phyloP scores from a whole-genome alignment of 2,113 vertebrate genomes.

The Aviceda subcristata region DNA sequence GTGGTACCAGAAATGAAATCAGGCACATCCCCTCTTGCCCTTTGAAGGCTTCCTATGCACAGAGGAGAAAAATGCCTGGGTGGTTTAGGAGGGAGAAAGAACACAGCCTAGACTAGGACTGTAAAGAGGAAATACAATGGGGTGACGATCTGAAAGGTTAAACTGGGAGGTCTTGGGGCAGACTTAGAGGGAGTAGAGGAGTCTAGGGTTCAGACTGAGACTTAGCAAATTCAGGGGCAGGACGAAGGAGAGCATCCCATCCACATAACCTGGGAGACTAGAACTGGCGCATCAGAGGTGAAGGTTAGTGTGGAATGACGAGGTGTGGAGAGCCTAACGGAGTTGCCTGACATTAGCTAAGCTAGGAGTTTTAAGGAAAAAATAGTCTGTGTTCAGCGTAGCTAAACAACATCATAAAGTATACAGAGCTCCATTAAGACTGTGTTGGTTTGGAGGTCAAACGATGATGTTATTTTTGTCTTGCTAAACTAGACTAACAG shows the following conservation, averaged over 20 bases:
- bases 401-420: background rate
- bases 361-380: background rate
- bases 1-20: background rate
- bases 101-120: background rate
- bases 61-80: background rate
- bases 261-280: background rate
- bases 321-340: background rate
- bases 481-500: background rate
- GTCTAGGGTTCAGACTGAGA: background rate
- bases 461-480: background rate
- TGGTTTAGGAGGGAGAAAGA: background rate
- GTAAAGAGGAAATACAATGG: background rate
- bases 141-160: background rate
- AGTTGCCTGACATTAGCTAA: background rate
- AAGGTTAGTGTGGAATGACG: background rate
- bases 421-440: background rate
- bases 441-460: background rate
- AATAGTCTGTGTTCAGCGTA: background rate
- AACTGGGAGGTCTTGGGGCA: background rate
- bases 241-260: accelerated
- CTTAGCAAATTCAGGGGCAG: background rate
- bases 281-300: accelerated
- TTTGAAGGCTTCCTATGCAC: background rate
- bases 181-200: background rate
- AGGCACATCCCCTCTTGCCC: background rate